Evolutionary conservation across 2,113 vertebrate genomes (phyloP), one percentile per base, ranked within the genome.

Genomic region (Nothoprocta pentlandii): DNA sequence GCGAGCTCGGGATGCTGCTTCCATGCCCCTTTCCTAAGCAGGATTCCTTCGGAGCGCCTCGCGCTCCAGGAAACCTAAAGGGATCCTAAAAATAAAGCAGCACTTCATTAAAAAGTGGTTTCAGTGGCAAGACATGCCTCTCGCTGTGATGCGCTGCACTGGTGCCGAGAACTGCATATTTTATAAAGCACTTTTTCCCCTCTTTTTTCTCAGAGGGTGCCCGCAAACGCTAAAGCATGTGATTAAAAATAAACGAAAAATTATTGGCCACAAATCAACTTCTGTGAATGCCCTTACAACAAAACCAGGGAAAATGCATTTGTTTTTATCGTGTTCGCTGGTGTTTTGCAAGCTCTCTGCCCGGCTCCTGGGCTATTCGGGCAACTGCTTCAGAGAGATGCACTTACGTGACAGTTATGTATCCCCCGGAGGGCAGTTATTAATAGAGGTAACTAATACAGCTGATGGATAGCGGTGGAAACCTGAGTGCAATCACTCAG

Each of bases 51-150:
- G 94, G 86, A 92, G 2, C 12, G 87, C 78, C 79, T 14, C 1
- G 86, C 71, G 69, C 92, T 89, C 86, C 80, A 82, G 66, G 56
- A 90, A 93, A 93, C 67, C 68, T 89, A 86, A 75, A 87, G 75
- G 71, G 85, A 92, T 93, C 87, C 58, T 87, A 89, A 92, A 95
- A 95, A 96, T 96, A 95, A 96, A 94, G 87, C 86, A 93, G 80
- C 89, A 89, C 92, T 92, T 96, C 93, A 93, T 96, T 97, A 94
- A 87, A 82, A 77, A 94, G 17, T 69, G 89, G 83, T 90, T 97
- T 95, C 85, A 92, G 85, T 93, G 95, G 87, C 58, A n/a, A 89
- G 78, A 89, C 41, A 86, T 73, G 85, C 77, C 93, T 85, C 66
- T 90, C 91, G 92, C 71, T 73, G 85, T 84, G 76, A 90, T 94